These are phyloP conservation scores for Limanda limanda DNA, from an alignment of 2,113 vertebrate species.

Conservation along the genomic window DNA sequence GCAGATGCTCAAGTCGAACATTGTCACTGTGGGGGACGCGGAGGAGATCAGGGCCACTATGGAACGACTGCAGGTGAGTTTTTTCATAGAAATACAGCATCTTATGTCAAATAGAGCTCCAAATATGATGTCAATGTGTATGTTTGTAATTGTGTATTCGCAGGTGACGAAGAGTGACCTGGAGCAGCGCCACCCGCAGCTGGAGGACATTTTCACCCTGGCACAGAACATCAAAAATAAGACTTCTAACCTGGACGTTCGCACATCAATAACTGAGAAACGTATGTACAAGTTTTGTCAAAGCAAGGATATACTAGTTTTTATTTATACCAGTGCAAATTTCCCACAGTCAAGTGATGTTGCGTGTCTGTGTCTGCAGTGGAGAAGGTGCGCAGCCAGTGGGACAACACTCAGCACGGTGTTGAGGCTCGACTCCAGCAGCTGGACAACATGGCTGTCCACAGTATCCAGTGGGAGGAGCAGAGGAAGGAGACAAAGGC, in stretches of 20 bases:
- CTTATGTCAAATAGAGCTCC: too few species aligned
- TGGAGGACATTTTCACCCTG: constrained; percentile 94
- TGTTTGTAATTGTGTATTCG: constrained; percentile 2
- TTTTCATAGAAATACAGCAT: too few species aligned
- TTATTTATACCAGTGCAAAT: not conserved
- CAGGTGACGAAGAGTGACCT: constrained; percentile 94
- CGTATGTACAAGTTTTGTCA: constrained; percentile 75
- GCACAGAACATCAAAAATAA: constrained; percentile 99
- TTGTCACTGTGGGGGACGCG: constrained; percentile 93
- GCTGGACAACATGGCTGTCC: constrained; percentile 89
- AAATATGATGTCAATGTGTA: too few species aligned
- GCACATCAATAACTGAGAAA: constrained; percentile 95
- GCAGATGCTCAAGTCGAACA: constrained; percentile 98
- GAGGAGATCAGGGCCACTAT: constrained; percentile 94
- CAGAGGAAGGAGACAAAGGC: constrained; percentile 87
- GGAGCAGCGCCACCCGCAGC: constrained; percentile 92
- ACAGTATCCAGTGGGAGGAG: constrained; percentile 92
- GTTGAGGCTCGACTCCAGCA: constrained; percentile 90
- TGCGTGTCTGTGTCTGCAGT: constrained; percentile 78
- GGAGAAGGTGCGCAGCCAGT: constrained; percentile 92
- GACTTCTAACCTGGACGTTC: constrained; percentile 92
- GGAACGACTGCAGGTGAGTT: constrained; percentile 87
- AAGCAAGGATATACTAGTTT: not conserved
- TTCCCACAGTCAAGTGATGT: too few species aligned
- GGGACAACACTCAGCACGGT: constrained; percentile 92